Evolutionary conservation across 2,113 vertebrate genomes (phyloP), one percentile per base, ranked within the genome.

Genomic region (Halichoerus grypus): DNA sequence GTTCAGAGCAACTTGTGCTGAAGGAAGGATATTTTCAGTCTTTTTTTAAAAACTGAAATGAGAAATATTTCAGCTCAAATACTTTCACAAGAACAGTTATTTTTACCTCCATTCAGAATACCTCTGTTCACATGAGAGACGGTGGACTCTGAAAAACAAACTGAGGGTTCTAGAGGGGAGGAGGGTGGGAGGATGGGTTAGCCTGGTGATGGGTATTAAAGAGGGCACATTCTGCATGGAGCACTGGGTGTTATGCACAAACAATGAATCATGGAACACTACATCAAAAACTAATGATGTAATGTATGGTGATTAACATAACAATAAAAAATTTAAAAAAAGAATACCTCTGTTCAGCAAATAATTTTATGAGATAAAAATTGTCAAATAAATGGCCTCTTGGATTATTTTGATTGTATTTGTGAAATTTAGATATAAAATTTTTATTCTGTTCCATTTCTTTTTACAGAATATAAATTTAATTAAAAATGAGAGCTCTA

Each of bases 311-410:
- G 39, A 42, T 5, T 42, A 42, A 42, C 5, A 42, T 42, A 42
- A 42, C 39, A 42, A 42, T 42, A 42, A 42, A 42, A 42, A 42
- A 42, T 42, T 42, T 5, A 42, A 42, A 42, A 42, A 42, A 42
- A 82, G 46, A 80, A 82, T 87, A 59, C 63, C 51, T 67, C 93
- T 95, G 51, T 87, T 91, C n/a, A 82, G 65, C 22, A 92, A 46
- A 82, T 88, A 96, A 63, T 88, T 90, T 94, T 86, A 33, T 12
- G 86, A 69, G 65, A 63, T 67, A 90, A 89, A 92, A 10, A 39
- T 49, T 84, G 71, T 85, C 57, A 82, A 33, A 42, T 74, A 85
- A 89, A 36, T 90, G 76, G 26, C 33, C n/a, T 92, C 77, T 88
- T 36, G 36, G 33, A 76, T 76, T 79, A 18, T 88, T 79, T 92